Percentiles rank a stretch among this genome's conserved stretches.
phyloP scores from a whole-genome alignment of 30 jellyfish, hydroid and myxozoan genomes.

The Aurelia sp. region DNA sequence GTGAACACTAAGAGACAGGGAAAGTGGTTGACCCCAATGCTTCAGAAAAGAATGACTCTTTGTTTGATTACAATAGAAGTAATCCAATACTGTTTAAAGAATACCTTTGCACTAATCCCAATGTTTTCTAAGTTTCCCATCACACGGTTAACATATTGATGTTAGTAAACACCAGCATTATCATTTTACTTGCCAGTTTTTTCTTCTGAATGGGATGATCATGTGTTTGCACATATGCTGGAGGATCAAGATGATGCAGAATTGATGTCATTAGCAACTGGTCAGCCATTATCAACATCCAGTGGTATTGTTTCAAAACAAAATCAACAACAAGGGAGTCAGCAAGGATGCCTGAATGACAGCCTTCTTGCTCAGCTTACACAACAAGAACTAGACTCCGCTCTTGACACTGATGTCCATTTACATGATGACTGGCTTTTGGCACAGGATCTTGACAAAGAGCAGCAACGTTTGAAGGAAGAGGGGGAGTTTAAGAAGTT shows the following conservation, averaged over 20 bases:
- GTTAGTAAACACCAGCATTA: too few relatives aligned
- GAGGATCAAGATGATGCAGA: constrained; percentile 82
- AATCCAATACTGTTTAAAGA: too few relatives aligned
- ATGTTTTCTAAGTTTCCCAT: too few relatives aligned
- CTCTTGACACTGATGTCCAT: constrained; percentile 27
- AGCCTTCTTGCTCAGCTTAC: constrained; percentile 76
- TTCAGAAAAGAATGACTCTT: too few relatives aligned
- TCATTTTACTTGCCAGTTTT: background rate
- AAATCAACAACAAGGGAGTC: constrained; percentile 14
- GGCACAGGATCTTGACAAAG: constrained; percentile 63
- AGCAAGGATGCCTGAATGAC: constrained; percentile 60
- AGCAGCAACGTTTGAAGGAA: constrained; percentile 63
- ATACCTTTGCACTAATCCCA: too few relatives aligned
- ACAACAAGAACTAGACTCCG: constrained; percentile 83
- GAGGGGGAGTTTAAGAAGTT: constrained; percentile 81
- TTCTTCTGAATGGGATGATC: constrained; percentile 79
- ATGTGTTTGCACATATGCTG: constrained; percentile 76
- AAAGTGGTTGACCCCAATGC: too few relatives aligned
- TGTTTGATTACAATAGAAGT: too few relatives aligned
- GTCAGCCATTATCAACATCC: constrained; percentile 58
- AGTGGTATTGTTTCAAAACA: constrained; percentile 36
- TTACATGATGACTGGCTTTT: constrained; percentile 65
- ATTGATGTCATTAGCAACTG: constrained; percentile 67
- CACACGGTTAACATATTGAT: too few relatives aligned
- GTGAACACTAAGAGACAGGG: too few relatives aligned